Conservation (phyloP, 2,797 vertebrate species). For the Bovichtus diacanthus region DNA sequence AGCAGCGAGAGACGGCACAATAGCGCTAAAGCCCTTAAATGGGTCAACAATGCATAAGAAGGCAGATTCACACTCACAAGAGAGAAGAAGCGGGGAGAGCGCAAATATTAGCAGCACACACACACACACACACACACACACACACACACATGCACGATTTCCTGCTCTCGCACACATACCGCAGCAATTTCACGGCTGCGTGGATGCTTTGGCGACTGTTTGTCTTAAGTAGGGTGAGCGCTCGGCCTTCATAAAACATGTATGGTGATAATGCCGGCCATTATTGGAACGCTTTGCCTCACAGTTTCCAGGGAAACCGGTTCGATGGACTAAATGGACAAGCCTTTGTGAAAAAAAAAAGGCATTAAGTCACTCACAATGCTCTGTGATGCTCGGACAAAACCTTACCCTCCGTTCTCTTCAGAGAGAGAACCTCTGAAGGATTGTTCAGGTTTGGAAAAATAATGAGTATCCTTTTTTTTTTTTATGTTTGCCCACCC, state of each 20-base stretch:
- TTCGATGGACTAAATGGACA: conserved; percentile 61
- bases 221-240: conserved; percentile 61
- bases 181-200: conserved; percentile 42
- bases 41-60: conserved; percentile 76
- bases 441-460: conserved; percentile 39
- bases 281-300: conserved; percentile 38
- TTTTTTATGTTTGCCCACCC: not conserved
- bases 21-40: conserved; percentile 60
- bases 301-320: conserved; percentile 56
- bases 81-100: conserved; percentile 41
- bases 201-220: conserved; percentile 21
- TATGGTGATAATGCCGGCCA: conserved; percentile 67
- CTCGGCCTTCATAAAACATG: conserved; percentile 72
- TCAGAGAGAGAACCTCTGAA: conserved; percentile 3
- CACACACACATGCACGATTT: too few species aligned
- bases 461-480: conserved; percentile 56
- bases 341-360: conserved; percentile 46
- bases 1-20: conserved; percentile 43
- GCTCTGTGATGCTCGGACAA: not conserved
- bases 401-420: conserved; percentile 7
- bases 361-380: conserved; percentile 41
- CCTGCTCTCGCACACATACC: conserved; percentile 13
- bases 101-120: conserved; percentile 61
- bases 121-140: not conserved
- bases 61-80: conserved; percentile 54